Conservation (phyloP, 2,113 vertebrate genomes). For the human region GRCh38 chr3:177827501-177828000, state of each 20-base stretch:
- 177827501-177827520: background rate
- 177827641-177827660: conserved; percentile 56
- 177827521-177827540: conserved; percentile 30
- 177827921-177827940: background rate
- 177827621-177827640: conserved; percentile 52
- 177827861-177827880: background rate
- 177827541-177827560: conserved; percentile 38
- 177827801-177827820: background rate
- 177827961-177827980: background rate
- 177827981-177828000: background rate
- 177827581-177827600: conserved; percentile 64
- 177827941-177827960: background rate
- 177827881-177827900: background rate
- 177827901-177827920: background rate
- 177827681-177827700: conserved; percentile 54
- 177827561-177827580: conserved; percentile 42
- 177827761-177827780: conserved; percentile 8
- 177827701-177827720: conserved; percentile 36
- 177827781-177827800: background rate
- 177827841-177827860: background rate
- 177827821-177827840: background rate
- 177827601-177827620: conserved; percentile 68
- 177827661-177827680: conserved; percentile 48
- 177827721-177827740: conserved; percentile 46
- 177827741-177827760: conserved; percentile 18